phyloP scores from a whole-genome alignment of 2,888 invertebrate genomes.

The Conomelus anceps region DNA sequence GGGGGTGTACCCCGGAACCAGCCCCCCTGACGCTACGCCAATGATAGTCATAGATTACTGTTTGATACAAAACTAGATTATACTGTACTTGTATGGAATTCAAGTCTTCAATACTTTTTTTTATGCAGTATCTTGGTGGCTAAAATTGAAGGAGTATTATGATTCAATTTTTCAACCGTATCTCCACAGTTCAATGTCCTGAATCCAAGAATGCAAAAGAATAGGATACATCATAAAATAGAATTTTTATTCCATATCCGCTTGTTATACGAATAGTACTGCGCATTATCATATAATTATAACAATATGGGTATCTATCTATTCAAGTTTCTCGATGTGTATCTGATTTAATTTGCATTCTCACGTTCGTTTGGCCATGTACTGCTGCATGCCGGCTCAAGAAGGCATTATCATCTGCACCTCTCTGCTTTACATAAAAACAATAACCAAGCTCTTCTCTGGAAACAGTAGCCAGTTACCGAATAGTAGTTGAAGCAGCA shows the following conservation, averaged over 20 bases:
- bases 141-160: background rate
- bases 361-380: background rate
- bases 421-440: background rate
- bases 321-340: background rate
- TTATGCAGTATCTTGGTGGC: background rate
- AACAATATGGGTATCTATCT: background rate
- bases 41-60: too few relatives aligned
- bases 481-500: background rate
- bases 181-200: background rate
- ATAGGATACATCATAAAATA: background rate
- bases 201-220: background rate
- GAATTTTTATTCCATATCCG: background rate
- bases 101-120: background rate
- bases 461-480: background rate
- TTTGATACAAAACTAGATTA: too few relatives aligned
- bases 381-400: background rate
- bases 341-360: background rate
- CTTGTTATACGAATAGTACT: background rate
- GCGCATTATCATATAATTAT: background rate
- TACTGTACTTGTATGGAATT: too few relatives aligned
- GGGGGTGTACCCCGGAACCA: too few relatives aligned
- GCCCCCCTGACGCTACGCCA: too few relatives aligned
- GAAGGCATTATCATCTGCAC: background rate
- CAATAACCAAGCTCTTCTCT: background rate
- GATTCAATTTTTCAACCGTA: background rate